A percentile compares a stretch with the other conserved stretches of the same genome.
Evolutionary conservation across 2,113 vertebrate genomes (phyloP).

Genomic region (Phylloscopus trochiloides): DNA sequence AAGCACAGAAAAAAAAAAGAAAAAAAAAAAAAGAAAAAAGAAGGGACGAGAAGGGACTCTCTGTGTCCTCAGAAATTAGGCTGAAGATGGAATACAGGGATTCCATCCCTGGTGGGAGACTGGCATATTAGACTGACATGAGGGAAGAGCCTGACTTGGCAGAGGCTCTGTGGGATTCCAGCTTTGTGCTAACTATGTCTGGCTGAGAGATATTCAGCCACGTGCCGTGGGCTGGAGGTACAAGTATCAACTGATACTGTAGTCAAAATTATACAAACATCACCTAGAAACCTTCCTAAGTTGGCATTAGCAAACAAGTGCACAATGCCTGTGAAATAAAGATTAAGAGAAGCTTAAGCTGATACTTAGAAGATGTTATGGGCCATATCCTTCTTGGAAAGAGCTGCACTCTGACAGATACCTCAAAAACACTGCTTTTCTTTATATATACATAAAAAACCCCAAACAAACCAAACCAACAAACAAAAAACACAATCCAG

Average conservation of each 20-base stretch:
- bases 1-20: not conserved
- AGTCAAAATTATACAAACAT: not conserved
- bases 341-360: not conserved
- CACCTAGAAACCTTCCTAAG: not conserved
- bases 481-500: not conserved
- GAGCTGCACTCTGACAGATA: rapidly evolving
- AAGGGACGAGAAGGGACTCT: rapidly evolving
- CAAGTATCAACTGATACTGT: not conserved
- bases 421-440: not conserved
- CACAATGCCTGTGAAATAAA: not conserved
- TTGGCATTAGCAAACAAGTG: not conserved
- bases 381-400: not conserved
- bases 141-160: not conserved
- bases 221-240: rapidly evolving
- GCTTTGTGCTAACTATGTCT: rapidly evolving
- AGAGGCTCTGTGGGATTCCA: not conserved
- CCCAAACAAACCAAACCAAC: not conserved
- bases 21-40: not conserved
- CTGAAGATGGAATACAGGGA: not conserved
- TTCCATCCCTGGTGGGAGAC: not conserved
- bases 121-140: not conserved
- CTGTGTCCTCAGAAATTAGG: not conserved
- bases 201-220: not conserved
- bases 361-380: not conserved
- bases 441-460: not conserved